Evolutionary conservation across 2,888 invertebrate species (phyloP).

Genomic region (Drosophila robusta): DNA sequence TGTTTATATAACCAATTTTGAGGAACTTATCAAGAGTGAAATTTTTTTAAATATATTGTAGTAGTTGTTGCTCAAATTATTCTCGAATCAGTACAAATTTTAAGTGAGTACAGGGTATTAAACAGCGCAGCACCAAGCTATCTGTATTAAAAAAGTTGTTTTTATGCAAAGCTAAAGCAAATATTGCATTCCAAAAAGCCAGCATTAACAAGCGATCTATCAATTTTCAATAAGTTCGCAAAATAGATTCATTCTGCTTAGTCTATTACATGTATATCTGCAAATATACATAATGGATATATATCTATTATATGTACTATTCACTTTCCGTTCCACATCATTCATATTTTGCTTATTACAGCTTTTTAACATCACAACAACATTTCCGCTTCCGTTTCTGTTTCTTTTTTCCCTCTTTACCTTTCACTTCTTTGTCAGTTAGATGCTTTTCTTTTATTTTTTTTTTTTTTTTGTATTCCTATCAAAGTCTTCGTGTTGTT

Average conservation of each 20-base stretch:
- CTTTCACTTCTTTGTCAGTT: conserved; percentile 22
- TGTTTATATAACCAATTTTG: no score
- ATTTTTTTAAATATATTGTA: no score
- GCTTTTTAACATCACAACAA: neutral
- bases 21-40: no score
- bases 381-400: conserved; percentile 23
- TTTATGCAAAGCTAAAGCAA: neutral
- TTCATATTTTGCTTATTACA: conserved; percentile 28
- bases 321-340: conserved; percentile 17
- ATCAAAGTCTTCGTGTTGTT: conserved; percentile 20
- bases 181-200: neutral
- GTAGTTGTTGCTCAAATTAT: neutral
- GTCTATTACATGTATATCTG: neutral
- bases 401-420: conserved; percentile 2
- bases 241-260: conserved; percentile 2
- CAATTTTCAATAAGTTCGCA: conserved; percentile 8
- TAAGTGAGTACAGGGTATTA: neutral
- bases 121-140: neutral
- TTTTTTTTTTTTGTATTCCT: conserved; percentile 42
- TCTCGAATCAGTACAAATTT: neutral
- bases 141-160: no score
- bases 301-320: neutral
- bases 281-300: no score
- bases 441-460: conserved; percentile 41
- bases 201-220: conserved; percentile 18